These are phyloP conservation scores for Passer montanus DNA, from an alignment of 2,113 vertebrate species.

Conservation along the genomic window DNA sequence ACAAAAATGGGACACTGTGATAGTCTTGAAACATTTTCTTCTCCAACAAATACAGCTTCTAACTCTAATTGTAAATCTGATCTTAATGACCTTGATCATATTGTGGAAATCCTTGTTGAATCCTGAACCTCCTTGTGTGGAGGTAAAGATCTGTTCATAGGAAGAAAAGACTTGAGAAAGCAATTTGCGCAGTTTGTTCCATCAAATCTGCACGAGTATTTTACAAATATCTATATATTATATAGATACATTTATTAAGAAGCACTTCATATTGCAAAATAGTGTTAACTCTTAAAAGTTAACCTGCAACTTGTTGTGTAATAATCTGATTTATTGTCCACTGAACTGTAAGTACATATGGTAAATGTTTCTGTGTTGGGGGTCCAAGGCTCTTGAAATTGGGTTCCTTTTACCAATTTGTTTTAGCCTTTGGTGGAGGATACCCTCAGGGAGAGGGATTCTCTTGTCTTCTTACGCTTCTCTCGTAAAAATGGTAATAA, in stretches of 20 bases:
- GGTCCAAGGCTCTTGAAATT: not conserved
- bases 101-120: conserved; percentile 97
- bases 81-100: conserved; percentile 95
- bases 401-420: not conserved
- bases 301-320: conserved; percentile 40
- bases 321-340: not conserved
- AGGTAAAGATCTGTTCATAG: not conserved
- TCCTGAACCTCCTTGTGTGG: conserved; percentile 75
- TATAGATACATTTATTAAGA: conserved; percentile 53
- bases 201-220: conserved; percentile 59
- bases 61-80: conserved; percentile 88
- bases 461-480: not conserved
- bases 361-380: not conserved
- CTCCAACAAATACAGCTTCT: conserved; percentile 76
- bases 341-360: not conserved
- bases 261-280: conserved; percentile 71
- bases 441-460: not conserved
- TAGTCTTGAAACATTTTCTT: conserved; percentile 85
- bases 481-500: not conserved
- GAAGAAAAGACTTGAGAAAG: conserved; percentile 14
- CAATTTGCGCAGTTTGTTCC: conserved; percentile 28
- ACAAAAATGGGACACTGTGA: conserved; percentile 87
- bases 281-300: conserved; percentile 66
- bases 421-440: not conserved
- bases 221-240: conserved; percentile 58